Evolutionary conservation across 2,113 vertebrate species (phyloP).

Genomic region (Fulica atra): DNA sequence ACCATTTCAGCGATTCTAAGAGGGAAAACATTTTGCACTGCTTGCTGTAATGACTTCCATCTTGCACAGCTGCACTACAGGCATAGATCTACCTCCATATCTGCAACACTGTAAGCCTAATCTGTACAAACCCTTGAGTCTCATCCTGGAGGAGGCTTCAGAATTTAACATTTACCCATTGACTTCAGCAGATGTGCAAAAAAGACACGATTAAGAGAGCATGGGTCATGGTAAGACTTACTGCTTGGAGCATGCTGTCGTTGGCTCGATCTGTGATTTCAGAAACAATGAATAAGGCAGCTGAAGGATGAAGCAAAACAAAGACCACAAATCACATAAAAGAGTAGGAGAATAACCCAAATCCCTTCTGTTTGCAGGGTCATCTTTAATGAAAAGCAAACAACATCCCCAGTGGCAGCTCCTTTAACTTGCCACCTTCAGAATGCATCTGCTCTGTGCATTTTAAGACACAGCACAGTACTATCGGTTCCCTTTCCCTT

Average conservation of each 20-base stretch:
- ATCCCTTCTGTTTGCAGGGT: neutral
- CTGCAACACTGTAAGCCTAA: neutral
- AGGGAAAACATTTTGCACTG: neutral
- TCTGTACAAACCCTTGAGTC: neutral
- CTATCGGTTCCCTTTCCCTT: neutral
- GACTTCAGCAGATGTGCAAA: neutral
- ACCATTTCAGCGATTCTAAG: neutral
- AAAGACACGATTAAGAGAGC: neutral
- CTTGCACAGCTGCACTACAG: neutral
- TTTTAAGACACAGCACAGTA: neutral
- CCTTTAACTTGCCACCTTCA: neutral
- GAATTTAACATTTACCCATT: neutral
- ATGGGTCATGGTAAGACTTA: constrained; percentile 72
- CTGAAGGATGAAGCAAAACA: constrained; percentile 71
- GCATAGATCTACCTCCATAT: neutral
- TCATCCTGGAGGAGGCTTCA: neutral
- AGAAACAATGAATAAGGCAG: constrained; percentile 88
- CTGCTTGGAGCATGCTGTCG: constrained; percentile 93
- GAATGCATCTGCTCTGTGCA: neutral
- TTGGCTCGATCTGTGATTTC: constrained; percentile 90
- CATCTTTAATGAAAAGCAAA: neutral
- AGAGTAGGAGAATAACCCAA: neutral
- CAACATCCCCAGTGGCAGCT: neutral
- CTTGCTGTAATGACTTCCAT: neutral
- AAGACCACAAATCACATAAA: neutral